Conservation (phyloP, 2,113 vertebrate species). For the Petaurus breviceps region DNA sequence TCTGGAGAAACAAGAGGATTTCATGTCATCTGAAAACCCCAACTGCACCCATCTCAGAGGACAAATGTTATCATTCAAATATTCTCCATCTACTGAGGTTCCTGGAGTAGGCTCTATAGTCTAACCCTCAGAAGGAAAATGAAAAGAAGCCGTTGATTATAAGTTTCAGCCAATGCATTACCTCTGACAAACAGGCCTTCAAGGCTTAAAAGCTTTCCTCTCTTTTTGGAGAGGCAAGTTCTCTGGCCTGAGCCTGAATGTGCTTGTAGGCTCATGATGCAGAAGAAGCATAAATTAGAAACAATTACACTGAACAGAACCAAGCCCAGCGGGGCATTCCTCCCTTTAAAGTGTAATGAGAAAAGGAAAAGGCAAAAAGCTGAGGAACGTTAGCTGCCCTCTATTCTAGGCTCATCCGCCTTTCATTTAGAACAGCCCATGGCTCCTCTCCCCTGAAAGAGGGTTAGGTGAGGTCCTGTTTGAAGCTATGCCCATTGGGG, state of each 20-base stretch:
- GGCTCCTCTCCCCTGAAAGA: constrained; percentile 32
- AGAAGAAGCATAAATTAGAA: constrained; percentile 25
- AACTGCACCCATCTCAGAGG: not conserved
- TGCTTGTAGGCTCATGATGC: not conserved
- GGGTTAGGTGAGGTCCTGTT: constrained; percentile 44
- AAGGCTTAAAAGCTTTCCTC: not conserved
- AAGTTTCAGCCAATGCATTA: constrained; percentile 1
- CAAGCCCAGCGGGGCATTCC: not conserved
- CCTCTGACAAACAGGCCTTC: constrained; percentile 1
- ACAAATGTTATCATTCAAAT: not conserved
- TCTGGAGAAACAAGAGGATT: not conserved
- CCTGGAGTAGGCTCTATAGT: not conserved
- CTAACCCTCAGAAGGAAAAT: not conserved
- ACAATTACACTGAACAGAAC: constrained; percentile 28
- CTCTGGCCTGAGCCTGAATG: constrained; percentile 17
- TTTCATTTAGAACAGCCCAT: constrained; percentile 32
- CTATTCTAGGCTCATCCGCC: constrained; percentile 1
- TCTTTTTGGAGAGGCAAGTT: not conserved
- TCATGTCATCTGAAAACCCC: constrained; percentile 4
- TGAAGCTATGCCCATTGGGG: constrained; percentile 44
- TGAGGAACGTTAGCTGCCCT: not conserved
- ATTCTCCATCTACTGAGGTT: not conserved
- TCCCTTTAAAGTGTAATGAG: constrained; percentile 23
- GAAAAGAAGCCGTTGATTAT: not conserved
- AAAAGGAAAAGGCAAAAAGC: not conserved